phyloP scores from a whole-genome alignment of 30 jellyfish, hydroid and myxozoan species.

The Aurelia aurita region DNA sequence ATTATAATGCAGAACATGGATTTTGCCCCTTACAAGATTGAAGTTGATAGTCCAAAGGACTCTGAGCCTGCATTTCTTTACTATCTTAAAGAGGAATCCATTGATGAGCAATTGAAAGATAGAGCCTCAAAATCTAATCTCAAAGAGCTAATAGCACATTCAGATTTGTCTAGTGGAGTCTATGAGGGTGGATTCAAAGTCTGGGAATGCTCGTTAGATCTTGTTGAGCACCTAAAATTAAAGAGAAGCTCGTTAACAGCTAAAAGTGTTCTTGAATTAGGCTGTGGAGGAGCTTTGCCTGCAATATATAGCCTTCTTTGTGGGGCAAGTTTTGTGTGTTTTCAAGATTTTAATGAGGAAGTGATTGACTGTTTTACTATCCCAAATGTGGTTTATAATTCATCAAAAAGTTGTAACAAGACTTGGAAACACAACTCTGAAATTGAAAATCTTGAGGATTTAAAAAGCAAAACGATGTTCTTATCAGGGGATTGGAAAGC shows the following conservation, averaged over 20 bases:
- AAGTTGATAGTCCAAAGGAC: background rate
- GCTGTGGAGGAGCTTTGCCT: conserved; percentile 97
- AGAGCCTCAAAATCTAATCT: background rate
- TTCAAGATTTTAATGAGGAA: conserved; percentile 94
- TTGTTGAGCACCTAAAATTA: conserved; percentile 50
- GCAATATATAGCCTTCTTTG: conserved; percentile 55
- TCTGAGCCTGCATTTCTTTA: background rate
- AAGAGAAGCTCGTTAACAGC: background rate
- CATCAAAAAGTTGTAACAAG: background rate
- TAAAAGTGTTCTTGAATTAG: conserved; percentile 81
- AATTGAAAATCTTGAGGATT: background rate
- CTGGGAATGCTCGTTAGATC: conserved; percentile 97
- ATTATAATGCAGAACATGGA: no score
- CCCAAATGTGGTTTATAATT: conserved; percentile 61
- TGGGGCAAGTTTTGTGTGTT: conserved; percentile 80
- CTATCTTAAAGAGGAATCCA: conserved; percentile 17
- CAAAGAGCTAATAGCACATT: conserved; percentile 34
- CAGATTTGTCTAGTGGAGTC: conserved; percentile 88
- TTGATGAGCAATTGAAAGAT: background rate
- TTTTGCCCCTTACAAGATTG: no score
- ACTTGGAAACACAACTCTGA: background rate
- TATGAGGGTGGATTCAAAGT: conserved; percentile 98
- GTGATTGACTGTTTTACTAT: conserved; percentile 85
- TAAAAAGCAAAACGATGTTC: conserved; percentile 27
- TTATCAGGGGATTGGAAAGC: conserved; percentile 93